Percentiles rank a stretch among this genome's conserved stretches.
Evolutionary conservation across 2,797 vertebrate genomes (phyloP).

Genomic region (Melanotaenia pygmaea): DNA sequence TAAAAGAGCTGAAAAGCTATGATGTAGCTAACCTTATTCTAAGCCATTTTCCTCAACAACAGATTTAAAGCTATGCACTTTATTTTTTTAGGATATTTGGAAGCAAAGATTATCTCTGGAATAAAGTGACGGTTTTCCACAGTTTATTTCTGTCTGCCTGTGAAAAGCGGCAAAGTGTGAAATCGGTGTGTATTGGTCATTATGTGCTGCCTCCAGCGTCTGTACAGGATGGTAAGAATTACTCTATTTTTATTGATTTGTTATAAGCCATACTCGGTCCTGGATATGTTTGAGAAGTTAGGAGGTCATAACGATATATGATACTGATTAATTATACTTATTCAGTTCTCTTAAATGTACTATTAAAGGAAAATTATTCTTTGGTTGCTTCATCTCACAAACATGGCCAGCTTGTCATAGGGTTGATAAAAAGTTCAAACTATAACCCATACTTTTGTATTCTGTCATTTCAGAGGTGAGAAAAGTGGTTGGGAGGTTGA

Average conservation of each 20-base stretch:
- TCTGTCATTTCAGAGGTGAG: slow-evolving; percentile 86
- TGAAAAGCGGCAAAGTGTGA: slow-evolving; percentile 68
- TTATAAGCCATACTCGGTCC: background rate
- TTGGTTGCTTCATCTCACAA: slow-evolving; percentile 1
- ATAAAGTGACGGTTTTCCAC: slow-evolving; percentile 91
- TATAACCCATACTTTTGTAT: background rate
- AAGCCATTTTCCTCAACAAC: background rate
- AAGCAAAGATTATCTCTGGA: slow-evolving; percentile 87
- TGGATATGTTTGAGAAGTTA: background rate
- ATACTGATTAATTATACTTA: background rate
- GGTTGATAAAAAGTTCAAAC: background rate
- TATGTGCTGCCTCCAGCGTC: slow-evolving; percentile 90
- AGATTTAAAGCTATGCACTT: background rate
- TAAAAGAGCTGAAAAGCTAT: slow-evolving; percentile 28
- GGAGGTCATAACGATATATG: background rate
- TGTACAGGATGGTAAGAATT: slow-evolving; percentile 88
- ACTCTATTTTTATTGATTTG: background rate
- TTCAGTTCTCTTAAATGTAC: background rate
- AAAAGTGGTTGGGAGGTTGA: slow-evolving; percentile 85
- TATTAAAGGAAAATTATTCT: background rate
- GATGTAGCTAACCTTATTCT: background rate
- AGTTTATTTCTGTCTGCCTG: slow-evolving; percentile 84
- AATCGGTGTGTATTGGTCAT: slow-evolving; percentile 85
- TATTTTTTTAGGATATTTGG: slow-evolving; percentile 84
- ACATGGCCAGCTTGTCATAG: background rate